A percentile compares a stretch with the other conserved stretches of the same genome.
Evolutionary conservation across 1,140 invertebrate species (phyloP).

Genomic region (Papilio aristodemus): DNA sequence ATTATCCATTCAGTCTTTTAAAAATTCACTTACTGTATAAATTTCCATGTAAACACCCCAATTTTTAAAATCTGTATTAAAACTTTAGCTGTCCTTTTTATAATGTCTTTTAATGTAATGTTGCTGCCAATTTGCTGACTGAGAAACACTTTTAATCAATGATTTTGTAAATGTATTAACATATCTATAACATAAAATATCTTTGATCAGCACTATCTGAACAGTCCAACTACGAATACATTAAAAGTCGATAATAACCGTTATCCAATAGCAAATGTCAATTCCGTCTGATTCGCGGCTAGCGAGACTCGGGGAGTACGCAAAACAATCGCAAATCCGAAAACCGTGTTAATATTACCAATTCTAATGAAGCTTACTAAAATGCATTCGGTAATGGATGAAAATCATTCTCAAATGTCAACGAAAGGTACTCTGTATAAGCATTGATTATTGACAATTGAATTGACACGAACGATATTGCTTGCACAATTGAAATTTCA

Average conservation of each 20-base stretch:
- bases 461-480: conserved; percentile 10
- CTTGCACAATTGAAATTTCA: background rate
- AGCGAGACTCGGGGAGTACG: conserved; percentile 3
- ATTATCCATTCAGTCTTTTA: no score
- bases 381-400: conserved; percentile 28
- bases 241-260: conserved; percentile 16
- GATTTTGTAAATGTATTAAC: no score
- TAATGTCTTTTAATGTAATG: no score
- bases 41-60: no score
- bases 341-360: conserved; percentile 55
- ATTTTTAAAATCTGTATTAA: no score
- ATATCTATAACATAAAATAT: no score
- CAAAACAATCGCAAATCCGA: conserved; percentile 46
- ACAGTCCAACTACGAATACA: background rate
- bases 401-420: conserved; percentile 20
- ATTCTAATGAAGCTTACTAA: conserved; percentile 51
- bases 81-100: no score
- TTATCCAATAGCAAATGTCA: conserved; percentile 26
- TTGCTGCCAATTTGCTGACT: no score
- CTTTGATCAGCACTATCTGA: background rate
- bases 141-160: no score
- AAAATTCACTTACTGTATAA: no score
- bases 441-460: conserved; percentile 25
- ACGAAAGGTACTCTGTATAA: conserved; percentile 11
- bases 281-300: conserved; percentile 2